Evolutionary conservation across 2,113 vertebrate species (phyloP).

Genomic region (Cricetomys ansorgei): DNA sequence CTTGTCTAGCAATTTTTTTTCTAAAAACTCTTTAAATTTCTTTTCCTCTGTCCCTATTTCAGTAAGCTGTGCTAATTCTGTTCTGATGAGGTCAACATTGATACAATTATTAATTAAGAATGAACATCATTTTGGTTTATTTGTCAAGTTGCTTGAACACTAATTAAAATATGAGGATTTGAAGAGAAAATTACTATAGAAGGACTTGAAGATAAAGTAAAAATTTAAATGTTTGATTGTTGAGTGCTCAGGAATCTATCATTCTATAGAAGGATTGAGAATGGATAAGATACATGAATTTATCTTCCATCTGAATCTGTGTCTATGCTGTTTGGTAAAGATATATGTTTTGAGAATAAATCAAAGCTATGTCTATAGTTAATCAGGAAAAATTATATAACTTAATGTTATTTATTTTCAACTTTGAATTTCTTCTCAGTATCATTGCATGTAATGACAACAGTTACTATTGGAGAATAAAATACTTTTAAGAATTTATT

Average conservation of each 20-base stretch:
- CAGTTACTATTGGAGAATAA: not conserved
- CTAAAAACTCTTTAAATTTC: conserved; percentile 22
- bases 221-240: not conserved
- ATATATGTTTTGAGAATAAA: not conserved
- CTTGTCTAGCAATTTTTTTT: not conserved
- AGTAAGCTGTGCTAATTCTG: not conserved
- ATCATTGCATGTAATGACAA: not conserved
- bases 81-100: not conserved
- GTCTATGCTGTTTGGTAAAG: not conserved
- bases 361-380: not conserved
- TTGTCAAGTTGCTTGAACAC: not conserved
- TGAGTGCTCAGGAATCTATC: not conserved
- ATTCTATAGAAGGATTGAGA: not conserved
- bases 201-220: not conserved
- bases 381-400: not conserved
- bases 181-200: not conserved
- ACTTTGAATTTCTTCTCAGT: not conserved
- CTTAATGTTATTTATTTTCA: not conserved
- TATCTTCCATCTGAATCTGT: not conserved
- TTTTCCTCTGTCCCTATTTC: not conserved
- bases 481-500: not conserved
- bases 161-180: not conserved
- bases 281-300: not conserved
- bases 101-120: conserved; percentile 1
- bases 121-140: not conserved